Percentiles rank a stretch among this genome's conserved stretches.
Conservation (phyloP, 2,797 vertebrate species). For the Emydoidea blandingii region DNA sequence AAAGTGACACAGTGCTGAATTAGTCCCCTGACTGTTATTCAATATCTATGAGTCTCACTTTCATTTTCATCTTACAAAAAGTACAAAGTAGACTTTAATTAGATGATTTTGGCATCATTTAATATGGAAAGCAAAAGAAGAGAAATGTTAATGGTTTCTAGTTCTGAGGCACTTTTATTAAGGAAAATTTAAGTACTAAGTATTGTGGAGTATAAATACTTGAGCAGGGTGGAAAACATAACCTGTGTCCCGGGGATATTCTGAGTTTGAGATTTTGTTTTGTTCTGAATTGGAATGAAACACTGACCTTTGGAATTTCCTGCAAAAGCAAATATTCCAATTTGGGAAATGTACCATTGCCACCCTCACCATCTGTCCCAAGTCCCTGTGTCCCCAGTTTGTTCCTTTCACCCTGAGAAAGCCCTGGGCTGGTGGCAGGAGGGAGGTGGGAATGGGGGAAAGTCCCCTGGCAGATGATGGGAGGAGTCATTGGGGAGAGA, state of each 20-base stretch:
- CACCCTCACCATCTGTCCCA: background rate
- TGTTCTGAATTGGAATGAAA: background rate
- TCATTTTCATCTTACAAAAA: background rate
- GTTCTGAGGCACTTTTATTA: background rate
- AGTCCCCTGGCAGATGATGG: background rate
- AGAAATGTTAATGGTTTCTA: background rate
- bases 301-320: background rate
- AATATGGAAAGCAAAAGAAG: background rate
- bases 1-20: background rate
- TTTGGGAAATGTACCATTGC: background rate
- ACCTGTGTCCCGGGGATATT: background rate
- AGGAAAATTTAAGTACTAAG: background rate
- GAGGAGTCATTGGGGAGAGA: background rate
- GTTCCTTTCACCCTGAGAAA: background rate
- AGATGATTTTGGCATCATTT: background rate
- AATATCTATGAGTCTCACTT: background rate
- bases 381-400: background rate
- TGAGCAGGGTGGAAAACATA: background rate
- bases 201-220: background rate
- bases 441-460: background rate
- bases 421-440: background rate
- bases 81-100: background rate
- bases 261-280: background rate
- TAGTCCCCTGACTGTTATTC: background rate
- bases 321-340: background rate